Evolutionary conservation across 2,113 vertebrate species (phyloP).

Genomic region (Pao palembangensis): DNA sequence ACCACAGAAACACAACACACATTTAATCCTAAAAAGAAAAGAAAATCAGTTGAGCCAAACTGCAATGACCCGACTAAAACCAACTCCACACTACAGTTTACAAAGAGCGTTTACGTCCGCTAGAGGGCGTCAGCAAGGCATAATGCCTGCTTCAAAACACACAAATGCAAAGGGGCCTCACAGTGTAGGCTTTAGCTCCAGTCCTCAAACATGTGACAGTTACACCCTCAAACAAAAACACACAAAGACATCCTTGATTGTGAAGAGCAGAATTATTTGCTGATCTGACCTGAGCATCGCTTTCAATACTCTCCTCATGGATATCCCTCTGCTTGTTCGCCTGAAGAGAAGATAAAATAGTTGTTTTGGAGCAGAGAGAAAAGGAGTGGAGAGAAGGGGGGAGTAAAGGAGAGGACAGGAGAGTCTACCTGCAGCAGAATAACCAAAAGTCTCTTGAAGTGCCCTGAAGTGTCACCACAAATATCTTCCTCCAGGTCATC

Average conservation of each 20-base stretch:
- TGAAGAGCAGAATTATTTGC: slow-evolving; percentile 8
- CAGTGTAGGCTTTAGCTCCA: not conserved
- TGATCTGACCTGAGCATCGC: slow-evolving; percentile 86
- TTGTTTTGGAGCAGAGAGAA: not conserved
- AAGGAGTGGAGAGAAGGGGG: not conserved
- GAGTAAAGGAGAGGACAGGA: not conserved
- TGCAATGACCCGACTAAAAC: too few relatives aligned
- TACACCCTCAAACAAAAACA: slow-evolving; percentile 16
- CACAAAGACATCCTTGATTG: slow-evolving; percentile 36
- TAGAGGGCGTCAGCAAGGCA: not conserved
- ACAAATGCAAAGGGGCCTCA: not conserved
- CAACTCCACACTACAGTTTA: too few relatives aligned
- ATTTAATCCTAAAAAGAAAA: not conserved
- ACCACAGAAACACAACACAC: not conserved
- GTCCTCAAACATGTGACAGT: slow-evolving; percentile 34
- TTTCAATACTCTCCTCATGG: slow-evolving; percentile 77
- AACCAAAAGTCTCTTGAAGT: slow-evolving; percentile 89
- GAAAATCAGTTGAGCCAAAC: not conserved
- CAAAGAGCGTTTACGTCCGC: slow-evolving; percentile 1
- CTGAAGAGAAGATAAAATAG: slow-evolving; percentile 61
- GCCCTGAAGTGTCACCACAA: slow-evolving; percentile 85
- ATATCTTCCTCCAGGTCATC: slow-evolving; percentile 85
- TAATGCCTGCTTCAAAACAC: not conserved
- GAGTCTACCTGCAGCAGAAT: slow-evolving; percentile 87
- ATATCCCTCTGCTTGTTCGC: slow-evolving; percentile 83